Evolutionary conservation across 2,888 invertebrate genomes (phyloP), one percentile per base, ranked within the genome.

Genomic region (Bhutanitis thaidina): DNA sequence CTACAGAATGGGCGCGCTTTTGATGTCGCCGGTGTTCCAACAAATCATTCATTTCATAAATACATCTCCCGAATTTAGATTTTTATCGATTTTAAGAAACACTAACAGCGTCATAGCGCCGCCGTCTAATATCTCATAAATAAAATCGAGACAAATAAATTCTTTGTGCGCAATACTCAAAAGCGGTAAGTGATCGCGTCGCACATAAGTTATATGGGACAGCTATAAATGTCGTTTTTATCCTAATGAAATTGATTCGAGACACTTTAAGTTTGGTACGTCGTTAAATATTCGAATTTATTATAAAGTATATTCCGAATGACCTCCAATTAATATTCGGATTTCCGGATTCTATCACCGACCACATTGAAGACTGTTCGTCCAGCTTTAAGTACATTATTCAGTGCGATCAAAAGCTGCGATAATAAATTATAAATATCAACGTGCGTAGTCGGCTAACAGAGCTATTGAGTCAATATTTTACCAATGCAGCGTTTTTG

Each of bases 51-150:
- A 78, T 84, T 82, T 77, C 79, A 77, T 77, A 82, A 80, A 83
- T 82, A 82, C 67, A 74, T 75, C 71, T 49, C 39, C 39, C 43
- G 73, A 77, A 84, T 85, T 84, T 71, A 81, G 85, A 87, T 87
- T 65, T 80, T 80, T 85, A 86, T 86, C 86, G 80, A 62, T 74
- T 82, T 83, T 73, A 77, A 69, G 82, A 83, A 84, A 79, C 77
- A 75, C 79, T 78, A 80, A 84, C 81, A 80, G 74, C 77, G 79
- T 77, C 76, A 79, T 71, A 66, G 70, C 58, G 25, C 25, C 34
- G 49, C 15, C 44, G 39, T 38, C 2, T 44, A 15, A 15, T 10
- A 30, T n/a, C n/a, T 20, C 2, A 20, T 20, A 20, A 5, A 27
- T 8, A 27, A 27, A 8, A 27, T 27, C 7, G 1, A 27, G 1